A percentile compares a stretch with the other conserved stretches of the same genome.
Evolutionary conservation across 2,113 vertebrate genomes (phyloP).

Genomic region (Actenoides lindsayi): DNA sequence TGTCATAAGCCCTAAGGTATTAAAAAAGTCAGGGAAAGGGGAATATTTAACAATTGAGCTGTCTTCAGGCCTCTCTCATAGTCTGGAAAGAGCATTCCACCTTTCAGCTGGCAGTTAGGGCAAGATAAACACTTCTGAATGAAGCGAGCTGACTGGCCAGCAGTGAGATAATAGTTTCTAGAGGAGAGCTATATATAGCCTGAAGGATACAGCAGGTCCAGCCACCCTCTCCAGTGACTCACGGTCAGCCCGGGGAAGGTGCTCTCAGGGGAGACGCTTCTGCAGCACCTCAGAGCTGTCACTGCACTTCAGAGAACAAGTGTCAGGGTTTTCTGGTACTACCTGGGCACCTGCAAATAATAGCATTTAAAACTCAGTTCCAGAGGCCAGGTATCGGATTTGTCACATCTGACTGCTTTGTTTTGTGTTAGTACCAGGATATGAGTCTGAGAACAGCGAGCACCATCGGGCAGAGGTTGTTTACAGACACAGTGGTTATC

Average conservation of each 20-base stretch:
- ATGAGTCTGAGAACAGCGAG: background rate
- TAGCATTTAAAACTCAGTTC: background rate
- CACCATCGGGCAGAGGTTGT: background rate
- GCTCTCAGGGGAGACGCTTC: background rate
- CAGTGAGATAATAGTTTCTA: conserved; percentile 10
- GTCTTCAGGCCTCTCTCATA: background rate
- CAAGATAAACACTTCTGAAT: conserved; percentile 16
- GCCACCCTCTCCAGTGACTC: background rate
- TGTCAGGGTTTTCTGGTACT: background rate
- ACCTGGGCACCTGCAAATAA: background rate
- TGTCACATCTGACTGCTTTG: background rate
- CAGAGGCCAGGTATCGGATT: background rate
- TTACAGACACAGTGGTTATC: background rate
- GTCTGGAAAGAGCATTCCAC: background rate
- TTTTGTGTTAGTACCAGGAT: background rate
- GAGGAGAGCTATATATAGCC: conserved; percentile 22
- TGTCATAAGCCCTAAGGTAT: background rate
- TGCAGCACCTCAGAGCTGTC: background rate
- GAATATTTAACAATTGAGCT: background rate
- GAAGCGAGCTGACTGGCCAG: background rate
- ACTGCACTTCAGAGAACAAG: fast-evolving
- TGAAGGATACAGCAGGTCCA: background rate
- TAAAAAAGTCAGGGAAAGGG: background rate
- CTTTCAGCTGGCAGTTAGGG: background rate
- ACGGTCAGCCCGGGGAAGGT: background rate